These are phyloP conservation scores for Adelges cooleyi DNA, from an alignment of 1,140 invertebrate genomes.

Conservation along the genomic window DNA sequence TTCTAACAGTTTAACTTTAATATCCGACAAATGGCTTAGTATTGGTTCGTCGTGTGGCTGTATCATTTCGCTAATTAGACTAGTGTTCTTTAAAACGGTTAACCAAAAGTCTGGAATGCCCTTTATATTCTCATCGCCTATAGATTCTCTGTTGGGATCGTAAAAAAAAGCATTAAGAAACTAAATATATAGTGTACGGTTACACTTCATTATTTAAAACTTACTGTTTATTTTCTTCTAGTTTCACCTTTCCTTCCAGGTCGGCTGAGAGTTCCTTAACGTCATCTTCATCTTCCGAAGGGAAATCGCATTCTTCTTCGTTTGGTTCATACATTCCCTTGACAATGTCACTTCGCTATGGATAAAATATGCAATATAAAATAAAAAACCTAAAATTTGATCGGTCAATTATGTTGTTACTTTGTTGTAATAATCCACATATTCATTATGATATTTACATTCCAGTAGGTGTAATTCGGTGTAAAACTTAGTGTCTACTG, in stretches of 20 bases:
- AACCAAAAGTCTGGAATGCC: slow-evolving; percentile 97
- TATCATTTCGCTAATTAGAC: slow-evolving; percentile 79
- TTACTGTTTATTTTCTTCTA: slow-evolving; percentile 29
- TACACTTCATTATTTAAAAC: no score
- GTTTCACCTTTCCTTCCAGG: slow-evolving; percentile 46
- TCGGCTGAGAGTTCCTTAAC: slow-evolving; percentile 48
- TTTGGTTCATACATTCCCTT: slow-evolving; percentile 74
- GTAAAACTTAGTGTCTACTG: slow-evolving; percentile 89
- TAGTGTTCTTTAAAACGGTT: slow-evolving; percentile 91
- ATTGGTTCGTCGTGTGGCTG: slow-evolving; percentile 92
- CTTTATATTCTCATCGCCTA: slow-evolving; percentile 48
- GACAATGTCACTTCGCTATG: slow-evolving; percentile 61
- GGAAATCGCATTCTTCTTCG: slow-evolving; percentile 74
- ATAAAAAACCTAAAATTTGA: no score
- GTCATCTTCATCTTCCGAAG: slow-evolving; percentile 62
- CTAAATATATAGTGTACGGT: background rate
- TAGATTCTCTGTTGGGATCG: background rate
- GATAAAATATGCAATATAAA: slow-evolving; percentile 30
- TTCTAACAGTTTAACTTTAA: slow-evolving; percentile 66
- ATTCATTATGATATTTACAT: slow-evolving; percentile 76
- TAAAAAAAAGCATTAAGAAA: background rate
- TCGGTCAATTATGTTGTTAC: no score
- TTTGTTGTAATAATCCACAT: slow-evolving; percentile 72
- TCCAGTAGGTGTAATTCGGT: slow-evolving; percentile 89
- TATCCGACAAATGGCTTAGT: slow-evolving; percentile 79